Percentiles rank a stretch among this genome's conserved stretches.
These are phyloP conservation scores for Heliconius eleuchia DNA, from an alignment of 1,140 invertebrate genomes.

Conservation along the genomic window DNA sequence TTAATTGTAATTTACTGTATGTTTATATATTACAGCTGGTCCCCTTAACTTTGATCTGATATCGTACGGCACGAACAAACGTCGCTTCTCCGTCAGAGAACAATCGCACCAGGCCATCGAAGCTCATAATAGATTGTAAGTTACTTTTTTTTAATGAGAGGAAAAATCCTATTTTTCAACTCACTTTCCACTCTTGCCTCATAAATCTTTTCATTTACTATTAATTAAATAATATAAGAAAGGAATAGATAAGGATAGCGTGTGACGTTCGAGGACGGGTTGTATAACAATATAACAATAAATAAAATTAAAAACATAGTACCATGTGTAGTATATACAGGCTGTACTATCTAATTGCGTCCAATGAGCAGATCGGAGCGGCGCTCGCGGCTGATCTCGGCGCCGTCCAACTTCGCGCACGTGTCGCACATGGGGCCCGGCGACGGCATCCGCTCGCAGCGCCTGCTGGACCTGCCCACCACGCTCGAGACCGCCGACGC, in stretches of 20 bases:
- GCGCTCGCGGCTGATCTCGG: constrained; percentile 96
- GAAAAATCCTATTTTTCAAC: no score
- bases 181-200: no score
- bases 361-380: constrained; percentile 86
- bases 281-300: no score
- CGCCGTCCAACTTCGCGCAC: constrained; percentile 99
- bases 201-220: no score
- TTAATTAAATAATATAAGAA: no score
- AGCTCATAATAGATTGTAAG: constrained; percentile 77
- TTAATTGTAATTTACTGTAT: neutral
- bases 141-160: constrained; percentile 16
- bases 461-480: constrained; percentile 95
- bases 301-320: no score
- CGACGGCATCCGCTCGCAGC: constrained; percentile 95
- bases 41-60: constrained; percentile 58
- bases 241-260: no score
- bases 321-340: no score
- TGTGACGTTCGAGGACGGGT: no score
- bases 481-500: constrained; percentile 88
- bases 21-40: constrained; percentile 48
- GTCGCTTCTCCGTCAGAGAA: constrained; percentile 95
- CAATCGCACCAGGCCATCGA: constrained; percentile 73
- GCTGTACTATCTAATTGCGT: no score
- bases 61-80: constrained; percentile 80
- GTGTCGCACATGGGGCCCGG: constrained; percentile 99